Percentiles rank a stretch among this genome's conserved stretches.
phyloP scores from a whole-genome alignment of 2,888 invertebrate species.

The Ametastegia equiseti region DNA sequence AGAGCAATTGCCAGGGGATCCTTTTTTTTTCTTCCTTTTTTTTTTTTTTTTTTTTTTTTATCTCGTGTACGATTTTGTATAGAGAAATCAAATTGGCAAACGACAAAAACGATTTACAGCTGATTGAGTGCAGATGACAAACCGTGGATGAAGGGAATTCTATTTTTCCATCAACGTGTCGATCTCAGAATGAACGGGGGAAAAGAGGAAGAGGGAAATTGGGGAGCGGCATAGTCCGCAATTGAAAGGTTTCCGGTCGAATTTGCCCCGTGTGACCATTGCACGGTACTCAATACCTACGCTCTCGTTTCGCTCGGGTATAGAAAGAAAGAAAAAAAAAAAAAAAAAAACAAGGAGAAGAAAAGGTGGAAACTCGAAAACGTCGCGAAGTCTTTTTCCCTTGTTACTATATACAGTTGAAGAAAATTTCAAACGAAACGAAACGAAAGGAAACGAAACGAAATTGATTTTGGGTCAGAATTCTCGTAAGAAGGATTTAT shows the following conservation, averaged over 20 bases:
- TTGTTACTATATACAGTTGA: background rate
- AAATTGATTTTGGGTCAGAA: conserved; percentile 27
- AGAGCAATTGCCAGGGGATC: background rate
- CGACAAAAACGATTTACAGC: conserved; percentile 2
- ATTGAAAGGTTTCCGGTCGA: conserved; percentile 51
- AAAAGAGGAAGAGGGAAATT: background rate
- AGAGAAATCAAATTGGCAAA: background rate
- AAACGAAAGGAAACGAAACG: conserved; percentile 43
- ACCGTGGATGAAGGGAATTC: conserved; percentile 8
- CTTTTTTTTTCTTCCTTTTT: background rate
- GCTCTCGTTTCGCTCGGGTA: conserved; percentile 55
- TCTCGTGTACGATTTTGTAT: background rate
- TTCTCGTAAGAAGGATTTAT: background rate
- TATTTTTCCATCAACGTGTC: conserved; percentile 42
- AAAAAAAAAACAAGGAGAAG: conserved; percentile 30
- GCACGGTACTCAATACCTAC: conserved; percentile 52
- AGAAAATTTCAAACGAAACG: conserved; percentile 31
- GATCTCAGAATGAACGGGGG: conserved; percentile 18
- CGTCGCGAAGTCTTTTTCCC: background rate
- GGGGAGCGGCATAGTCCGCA: conserved; percentile 26
- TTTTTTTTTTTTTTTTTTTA: background rate
- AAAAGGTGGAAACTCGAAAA: conserved; percentile 18
- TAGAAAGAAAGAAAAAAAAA: conserved; percentile 30
- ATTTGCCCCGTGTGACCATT: conserved; percentile 55
- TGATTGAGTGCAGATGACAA: conserved; percentile 39